Conservation (phyloP, 2,113 vertebrate genomes). For the Bos taurus region ARS-UCD2.0 NC_037340.1:67694001-67694500, state of each 20-base stretch:
- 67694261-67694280: background rate
- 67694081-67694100: background rate
- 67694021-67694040: background rate
- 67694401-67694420: background rate
- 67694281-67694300: background rate
- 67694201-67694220: background rate
- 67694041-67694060: background rate
- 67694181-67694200: background rate
- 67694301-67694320: background rate
- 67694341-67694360: background rate
- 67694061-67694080: background rate
- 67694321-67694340: background rate
- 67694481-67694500: background rate
- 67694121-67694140: background rate
- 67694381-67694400: background rate
- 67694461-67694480: background rate
- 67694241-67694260: background rate
- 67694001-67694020: background rate
- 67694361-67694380: background rate
- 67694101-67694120: background rate
- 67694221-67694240: background rate
- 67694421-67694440: background rate
- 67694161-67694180: background rate
- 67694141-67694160: background rate
- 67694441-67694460: background rate